A percentile compares a stretch with the other conserved stretches of the same genome.
Evolutionary conservation across 2,113 vertebrate genomes (phyloP).

Genomic region (Cranoglanis bouderius): DNA sequence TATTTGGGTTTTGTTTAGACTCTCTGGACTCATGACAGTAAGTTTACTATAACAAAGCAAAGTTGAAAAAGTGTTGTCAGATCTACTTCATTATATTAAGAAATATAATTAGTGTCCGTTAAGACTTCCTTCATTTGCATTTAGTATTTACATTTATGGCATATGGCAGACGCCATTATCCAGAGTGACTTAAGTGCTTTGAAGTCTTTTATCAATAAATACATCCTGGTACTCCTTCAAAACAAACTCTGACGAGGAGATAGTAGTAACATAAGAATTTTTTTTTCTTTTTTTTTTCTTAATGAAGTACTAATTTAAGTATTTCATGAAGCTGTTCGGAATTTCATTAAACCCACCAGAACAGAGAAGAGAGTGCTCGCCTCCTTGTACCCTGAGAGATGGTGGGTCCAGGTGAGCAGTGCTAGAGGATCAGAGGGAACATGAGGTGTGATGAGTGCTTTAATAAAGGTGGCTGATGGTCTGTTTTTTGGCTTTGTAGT

Average conservation of each 20-base stretch:
- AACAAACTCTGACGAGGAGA: too few species aligned
- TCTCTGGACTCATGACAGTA: not conserved
- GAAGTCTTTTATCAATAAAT: not conserved
- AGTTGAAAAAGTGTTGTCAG: not conserved
- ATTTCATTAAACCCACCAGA: not conserved
- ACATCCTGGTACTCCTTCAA: too few species aligned
- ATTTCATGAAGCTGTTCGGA: too few species aligned
- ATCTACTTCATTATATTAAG: too few species aligned
- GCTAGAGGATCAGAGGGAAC: too few species aligned
- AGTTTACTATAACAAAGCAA: not conserved
- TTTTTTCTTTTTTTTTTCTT: too few species aligned
- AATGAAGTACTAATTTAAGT: too few species aligned
- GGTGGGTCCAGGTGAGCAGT: too few species aligned
- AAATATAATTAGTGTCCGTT: not conserved
- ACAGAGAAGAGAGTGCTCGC: too few species aligned
- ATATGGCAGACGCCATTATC: not conserved
- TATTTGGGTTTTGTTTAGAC: not conserved
- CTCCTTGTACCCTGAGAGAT: too few species aligned
- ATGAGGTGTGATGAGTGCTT: not conserved
- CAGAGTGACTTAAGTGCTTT: not conserved
- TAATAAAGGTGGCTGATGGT: not conserved
- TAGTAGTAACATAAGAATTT: too few species aligned
- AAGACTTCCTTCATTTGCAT: not conserved
- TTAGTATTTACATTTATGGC: not conserved
- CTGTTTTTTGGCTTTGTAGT: not conserved